Conservation (phyloP, 2,888 invertebrate species). For the Caenorhabditis sp. region DNA sequence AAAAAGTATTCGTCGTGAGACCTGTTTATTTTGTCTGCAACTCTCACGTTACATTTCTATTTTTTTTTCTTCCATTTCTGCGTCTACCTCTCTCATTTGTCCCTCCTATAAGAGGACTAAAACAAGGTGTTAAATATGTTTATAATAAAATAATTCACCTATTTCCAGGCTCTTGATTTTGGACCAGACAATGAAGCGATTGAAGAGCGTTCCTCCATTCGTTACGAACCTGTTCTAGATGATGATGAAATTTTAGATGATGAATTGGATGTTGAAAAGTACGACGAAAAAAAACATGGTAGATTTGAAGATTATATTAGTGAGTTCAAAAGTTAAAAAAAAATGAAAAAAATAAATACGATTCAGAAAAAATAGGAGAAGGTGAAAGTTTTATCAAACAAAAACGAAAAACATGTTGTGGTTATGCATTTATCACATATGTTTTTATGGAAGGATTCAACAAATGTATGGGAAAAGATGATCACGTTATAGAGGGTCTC, state of each 20-base stretch:
- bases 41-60: no score
- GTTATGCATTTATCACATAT: constrained; percentile 35
- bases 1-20: no score
- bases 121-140: no score
- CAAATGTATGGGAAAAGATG: constrained; percentile 17
- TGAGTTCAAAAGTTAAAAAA: constrained; percentile 18
- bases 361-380: constrained; percentile 27
- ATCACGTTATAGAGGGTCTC: constrained; percentile 13
- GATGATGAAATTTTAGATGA: constrained; percentile 13
- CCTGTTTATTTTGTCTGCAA: no score
- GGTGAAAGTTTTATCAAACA: constrained; percentile 10
- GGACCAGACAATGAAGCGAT: constrained; percentile 25
- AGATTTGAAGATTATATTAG: constrained; percentile 32
- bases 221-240: constrained; percentile 3
- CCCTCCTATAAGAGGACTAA: no score
- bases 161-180: constrained; percentile 15
- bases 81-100: no score
- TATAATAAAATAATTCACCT: no score
- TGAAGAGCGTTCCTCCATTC: constrained; percentile 15
- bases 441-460: constrained; percentile 19
- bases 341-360: constrained; percentile 17
- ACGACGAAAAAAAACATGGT: constrained; percentile 10
- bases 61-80: no score
- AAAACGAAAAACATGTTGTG: constrained; percentile 8
- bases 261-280: constrained; percentile 17